Base-by-base conservation (phyloP, 2,113 vertebrate genomes). In the Bujurquina vittata region DNA sequence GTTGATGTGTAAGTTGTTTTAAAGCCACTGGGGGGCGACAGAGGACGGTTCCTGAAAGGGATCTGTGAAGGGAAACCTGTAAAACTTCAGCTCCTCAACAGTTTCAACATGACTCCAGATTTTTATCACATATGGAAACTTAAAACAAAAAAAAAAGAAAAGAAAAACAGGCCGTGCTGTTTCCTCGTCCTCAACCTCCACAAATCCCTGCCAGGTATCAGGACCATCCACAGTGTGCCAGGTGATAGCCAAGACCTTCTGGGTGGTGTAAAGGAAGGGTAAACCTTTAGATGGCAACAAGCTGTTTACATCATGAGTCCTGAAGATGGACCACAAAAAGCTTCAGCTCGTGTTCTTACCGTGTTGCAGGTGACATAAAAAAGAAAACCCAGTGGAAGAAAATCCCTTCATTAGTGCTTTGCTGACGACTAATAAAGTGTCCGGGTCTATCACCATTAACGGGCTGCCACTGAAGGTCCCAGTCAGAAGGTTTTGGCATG, bases 11-110 rank as follows among this genome's bases (percentile, higher is more conserved):
- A 81, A 22, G 72, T 67, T 10, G 46, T 0, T 6, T 2, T 20
- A n/a, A 0, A 18, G 15, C 83, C 85, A 80, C 31, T 3, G 37
- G 12, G 31, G 3, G 85, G 88, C 49, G 83, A 58, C 63, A 54
- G 57, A 17, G 37, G 60, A 78, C 10, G 4, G 1, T 35, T 22
- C 3, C 14, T 52, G 43, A 69, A 49, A 49, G 40, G 15, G 9
- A 18, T 49, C 15, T 4, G 15, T 49, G 46, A 69, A 49, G 5
- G 46, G 14, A 17, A 49, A 49, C 46, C 15, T 49, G 22, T 10
- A 3, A 23, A 52, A 1, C 65, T 20, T 49, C 65, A 69, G 43
- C 23, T 69, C 15, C 17, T 52, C 65, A 12, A 31, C 31, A 5
- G 31, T 22, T 49, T 15, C 63, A 67, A 7, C 40, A 31, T 2